phyloP scores from a whole-genome alignment of 1,140 invertebrate genomes.

The Bombus pascuorum region DNA sequence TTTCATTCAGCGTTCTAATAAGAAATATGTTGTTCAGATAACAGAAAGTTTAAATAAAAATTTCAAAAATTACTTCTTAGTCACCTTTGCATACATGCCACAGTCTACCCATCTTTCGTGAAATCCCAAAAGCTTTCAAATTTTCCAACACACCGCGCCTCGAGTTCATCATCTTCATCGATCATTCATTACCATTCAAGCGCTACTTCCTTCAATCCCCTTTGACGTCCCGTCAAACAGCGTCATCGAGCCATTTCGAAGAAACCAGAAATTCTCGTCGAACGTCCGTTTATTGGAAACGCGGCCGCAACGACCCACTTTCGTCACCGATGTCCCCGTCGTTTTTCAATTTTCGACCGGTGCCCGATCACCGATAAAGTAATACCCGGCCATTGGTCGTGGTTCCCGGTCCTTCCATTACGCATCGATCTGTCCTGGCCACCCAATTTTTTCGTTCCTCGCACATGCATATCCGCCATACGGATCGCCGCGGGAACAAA shows the following conservation, averaged over 20 bases:
- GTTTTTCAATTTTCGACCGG: constrained; percentile 67
- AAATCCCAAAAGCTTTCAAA: not conserved
- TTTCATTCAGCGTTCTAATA: too few species aligned
- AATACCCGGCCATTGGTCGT: constrained; percentile 61
- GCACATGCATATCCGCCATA: constrained; percentile 50
- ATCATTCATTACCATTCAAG: not conserved
- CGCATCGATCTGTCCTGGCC: constrained; percentile 54
- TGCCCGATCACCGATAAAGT: constrained; percentile 60
- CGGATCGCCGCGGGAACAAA: constrained; percentile 50
- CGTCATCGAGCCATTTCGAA: not conserved
- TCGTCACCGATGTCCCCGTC: constrained; percentile 41
- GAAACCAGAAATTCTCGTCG: not conserved
- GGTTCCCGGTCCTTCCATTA: constrained; percentile 56
- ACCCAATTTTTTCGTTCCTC: constrained; percentile 55
- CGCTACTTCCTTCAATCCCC: not conserved
- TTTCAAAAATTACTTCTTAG: too few species aligned
- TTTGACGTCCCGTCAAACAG: not conserved
- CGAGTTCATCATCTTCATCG: not conserved
- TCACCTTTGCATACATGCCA: not conserved
- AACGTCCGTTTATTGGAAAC: not conserved
- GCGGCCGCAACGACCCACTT: constrained; percentile 50
- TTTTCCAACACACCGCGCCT: not conserved
- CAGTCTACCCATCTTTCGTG: not conserved
- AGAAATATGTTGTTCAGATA: too few species aligned
- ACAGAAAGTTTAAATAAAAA: too few species aligned